A percentile compares a stretch with the other conserved stretches of the same genome.
Evolutionary conservation across 2,113 vertebrate genomes (phyloP).

Genomic region (Rhagologus leucostigma): DNA sequence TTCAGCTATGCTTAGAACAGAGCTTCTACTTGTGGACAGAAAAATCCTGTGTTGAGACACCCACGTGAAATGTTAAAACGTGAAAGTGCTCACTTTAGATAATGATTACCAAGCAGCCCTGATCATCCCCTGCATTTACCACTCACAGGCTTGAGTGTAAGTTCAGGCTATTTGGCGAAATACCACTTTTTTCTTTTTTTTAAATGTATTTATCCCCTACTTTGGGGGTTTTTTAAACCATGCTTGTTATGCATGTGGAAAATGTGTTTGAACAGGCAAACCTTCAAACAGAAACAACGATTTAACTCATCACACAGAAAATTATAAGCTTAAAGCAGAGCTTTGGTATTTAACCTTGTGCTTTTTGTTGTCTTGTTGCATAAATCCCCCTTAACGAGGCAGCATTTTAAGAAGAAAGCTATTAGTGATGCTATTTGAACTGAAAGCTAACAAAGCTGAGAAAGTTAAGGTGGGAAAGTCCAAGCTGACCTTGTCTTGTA

Average conservation of each 20-base stretch:
- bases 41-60: not conserved
- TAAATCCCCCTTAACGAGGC: not conserved
- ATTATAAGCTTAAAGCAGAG: not conserved
- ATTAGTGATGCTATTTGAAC: not conserved
- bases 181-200: not conserved
- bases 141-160: not conserved
- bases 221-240: not conserved
- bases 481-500: not conserved
- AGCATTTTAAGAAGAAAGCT: not conserved
- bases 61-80: fast-evolving
- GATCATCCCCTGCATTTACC: not conserved
- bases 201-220: not conserved
- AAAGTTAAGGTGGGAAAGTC: not conserved
- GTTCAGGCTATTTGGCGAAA: not conserved
- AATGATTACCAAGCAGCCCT: fast-evolving
- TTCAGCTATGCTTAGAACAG: not conserved
- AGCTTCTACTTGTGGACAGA: not conserved
- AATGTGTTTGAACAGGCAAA: not conserved
- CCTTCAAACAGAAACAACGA: not conserved
- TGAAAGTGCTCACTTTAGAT: fast-evolving
- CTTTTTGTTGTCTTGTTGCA: not conserved
- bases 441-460: not conserved
- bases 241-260: not conserved
- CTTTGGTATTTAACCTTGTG: not conserved
- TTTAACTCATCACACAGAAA: not conserved